Conservation (phyloP, 1,140 invertebrate genomes). For the Mylabris phalerata region DNA sequence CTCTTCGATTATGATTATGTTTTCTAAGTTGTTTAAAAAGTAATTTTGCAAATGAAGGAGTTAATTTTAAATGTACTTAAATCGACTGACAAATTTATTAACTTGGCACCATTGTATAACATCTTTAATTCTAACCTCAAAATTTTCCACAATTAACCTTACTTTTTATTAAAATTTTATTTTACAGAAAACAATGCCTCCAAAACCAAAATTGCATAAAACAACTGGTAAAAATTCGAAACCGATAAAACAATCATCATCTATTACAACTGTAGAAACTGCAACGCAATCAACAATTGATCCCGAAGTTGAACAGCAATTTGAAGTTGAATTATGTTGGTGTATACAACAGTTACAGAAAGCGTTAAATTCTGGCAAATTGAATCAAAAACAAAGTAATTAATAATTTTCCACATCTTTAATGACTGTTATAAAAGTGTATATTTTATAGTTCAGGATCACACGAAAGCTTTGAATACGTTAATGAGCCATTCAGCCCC, state of each 20-base stretch:
- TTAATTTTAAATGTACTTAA: too few relatives aligned
- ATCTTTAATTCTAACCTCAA: too few relatives aligned
- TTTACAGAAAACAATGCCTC: background rate
- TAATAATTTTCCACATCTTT: too few relatives aligned
- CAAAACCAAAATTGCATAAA: background rate
- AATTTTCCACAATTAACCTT: too few relatives aligned
- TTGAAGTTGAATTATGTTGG: constrained; percentile 68
- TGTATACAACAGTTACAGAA: constrained; percentile 64
- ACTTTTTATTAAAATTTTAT: too few relatives aligned
- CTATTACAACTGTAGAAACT: too few relatives aligned
- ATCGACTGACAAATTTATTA: too few relatives aligned
- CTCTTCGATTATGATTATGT: too few relatives aligned
- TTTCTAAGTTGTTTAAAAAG: too few relatives aligned
- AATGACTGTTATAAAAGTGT: background rate
- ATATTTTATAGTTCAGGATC: constrained; percentile 50
- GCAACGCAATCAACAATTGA: background rate
- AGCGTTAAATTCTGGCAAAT: constrained; percentile 51
- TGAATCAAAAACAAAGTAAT: constrained; percentile 55
- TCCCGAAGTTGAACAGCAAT: constrained; percentile 51
- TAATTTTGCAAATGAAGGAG: too few relatives aligned
- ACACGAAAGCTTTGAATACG: constrained; percentile 54
- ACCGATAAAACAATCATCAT: background rate
- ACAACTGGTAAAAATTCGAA: background rate
- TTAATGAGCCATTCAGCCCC: constrained; percentile 60
- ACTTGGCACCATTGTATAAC: too few relatives aligned